A percentile compares a stretch with the other conserved stretches of the same genome.
phyloP scores from a whole-genome alignment of 2,888 invertebrate genomes.

The Scaptomyza parva region DNA sequence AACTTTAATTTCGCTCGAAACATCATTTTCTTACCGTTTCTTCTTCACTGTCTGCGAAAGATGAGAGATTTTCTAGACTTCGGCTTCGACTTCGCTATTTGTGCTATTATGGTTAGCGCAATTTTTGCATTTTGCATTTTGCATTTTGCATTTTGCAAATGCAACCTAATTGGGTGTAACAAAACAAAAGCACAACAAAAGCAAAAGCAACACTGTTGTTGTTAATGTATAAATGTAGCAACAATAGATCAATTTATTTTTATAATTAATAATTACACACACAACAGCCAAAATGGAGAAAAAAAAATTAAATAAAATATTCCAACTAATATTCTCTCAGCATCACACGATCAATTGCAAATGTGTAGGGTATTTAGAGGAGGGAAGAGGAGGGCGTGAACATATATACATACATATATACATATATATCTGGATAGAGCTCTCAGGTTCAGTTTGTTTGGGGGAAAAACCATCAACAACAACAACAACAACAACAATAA shows the following conservation, averaged over 20 bases:
- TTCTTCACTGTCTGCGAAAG: slow-evolving; percentile 32
- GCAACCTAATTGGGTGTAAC: slow-evolving; percentile 82
- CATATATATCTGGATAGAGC: slow-evolving; percentile 12
- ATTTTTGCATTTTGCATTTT: slow-evolving; percentile 79
- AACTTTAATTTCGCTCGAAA: slow-evolving; percentile 43
- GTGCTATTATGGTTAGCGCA: slow-evolving; percentile 28
- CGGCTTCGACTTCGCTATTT: no score
- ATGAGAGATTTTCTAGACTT: slow-evolving; percentile 49
- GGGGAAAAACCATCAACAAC: slow-evolving; percentile 1
- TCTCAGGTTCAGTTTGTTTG: slow-evolving; percentile 22
- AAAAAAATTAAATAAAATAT: slow-evolving; percentile 38
- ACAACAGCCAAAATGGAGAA: slow-evolving; percentile 51
- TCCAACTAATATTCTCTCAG: slow-evolving; percentile 66
- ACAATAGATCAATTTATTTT: slow-evolving; percentile 82
- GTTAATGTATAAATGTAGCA: slow-evolving; percentile 73
- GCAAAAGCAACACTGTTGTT: slow-evolving; percentile 67
- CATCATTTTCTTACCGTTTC: slow-evolving; percentile 37
- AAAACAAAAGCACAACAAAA: slow-evolving; percentile 65
- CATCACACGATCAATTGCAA: slow-evolving; percentile 51
- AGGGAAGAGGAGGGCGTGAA: slow-evolving; percentile 1
- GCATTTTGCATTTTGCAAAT: slow-evolving; percentile 80
- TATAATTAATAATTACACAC: slow-evolving; percentile 78
- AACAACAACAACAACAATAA: no score
- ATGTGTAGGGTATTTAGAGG: not conserved
- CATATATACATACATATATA: not conserved